phyloP scores from a whole-genome alignment of 2,113 vertebrate species.

The Coreoperca whiteheadi region DNA sequence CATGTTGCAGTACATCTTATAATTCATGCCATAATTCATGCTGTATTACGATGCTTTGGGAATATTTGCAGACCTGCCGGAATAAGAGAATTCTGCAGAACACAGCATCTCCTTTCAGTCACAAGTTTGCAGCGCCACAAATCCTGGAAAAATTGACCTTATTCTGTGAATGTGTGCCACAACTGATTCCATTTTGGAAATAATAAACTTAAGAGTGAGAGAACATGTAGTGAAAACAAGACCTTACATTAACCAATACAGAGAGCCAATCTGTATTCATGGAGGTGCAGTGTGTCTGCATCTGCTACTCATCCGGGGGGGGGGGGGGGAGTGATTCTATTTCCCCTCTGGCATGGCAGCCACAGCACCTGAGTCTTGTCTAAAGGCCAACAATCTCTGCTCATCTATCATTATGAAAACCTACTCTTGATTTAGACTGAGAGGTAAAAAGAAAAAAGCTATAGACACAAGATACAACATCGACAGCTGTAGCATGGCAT shows the following conservation, averaged over 20 bases:
- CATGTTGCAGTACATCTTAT: constrained; percentile 23
- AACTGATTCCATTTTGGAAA: constrained; percentile 57
- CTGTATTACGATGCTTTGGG: background rate
- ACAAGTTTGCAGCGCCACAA: background rate
- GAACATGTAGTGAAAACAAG: constrained; percentile 52
- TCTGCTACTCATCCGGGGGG: constrained; percentile 56
- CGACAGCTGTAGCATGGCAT: constrained; percentile 20
- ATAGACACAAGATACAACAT: background rate
- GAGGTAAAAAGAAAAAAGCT: constrained; percentile 14
- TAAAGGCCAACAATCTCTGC: constrained; percentile 49
- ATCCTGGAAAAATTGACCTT: constrained; percentile 48
- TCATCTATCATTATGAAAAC: constrained; percentile 61
- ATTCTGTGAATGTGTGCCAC: constrained; percentile 35
- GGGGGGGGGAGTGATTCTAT: constrained; percentile 35
- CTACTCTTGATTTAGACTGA: background rate
- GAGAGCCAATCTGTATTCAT: constrained; percentile 71
- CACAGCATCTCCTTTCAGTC: background rate
- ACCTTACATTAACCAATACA: constrained; percentile 58
- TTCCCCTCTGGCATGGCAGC: constrained; percentile 68
- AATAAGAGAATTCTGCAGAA: constrained; percentile 26
- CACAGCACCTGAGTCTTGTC: constrained; percentile 41
- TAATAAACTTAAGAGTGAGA: constrained; percentile 54
- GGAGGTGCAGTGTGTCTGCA: constrained; percentile 49
- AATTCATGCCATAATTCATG: constrained; percentile 47
- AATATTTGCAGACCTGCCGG: constrained; percentile 31